phyloP scores from a whole-genome alignment of 1,140 invertebrate genomes.

The Akabosia matsudoensis region DNA sequence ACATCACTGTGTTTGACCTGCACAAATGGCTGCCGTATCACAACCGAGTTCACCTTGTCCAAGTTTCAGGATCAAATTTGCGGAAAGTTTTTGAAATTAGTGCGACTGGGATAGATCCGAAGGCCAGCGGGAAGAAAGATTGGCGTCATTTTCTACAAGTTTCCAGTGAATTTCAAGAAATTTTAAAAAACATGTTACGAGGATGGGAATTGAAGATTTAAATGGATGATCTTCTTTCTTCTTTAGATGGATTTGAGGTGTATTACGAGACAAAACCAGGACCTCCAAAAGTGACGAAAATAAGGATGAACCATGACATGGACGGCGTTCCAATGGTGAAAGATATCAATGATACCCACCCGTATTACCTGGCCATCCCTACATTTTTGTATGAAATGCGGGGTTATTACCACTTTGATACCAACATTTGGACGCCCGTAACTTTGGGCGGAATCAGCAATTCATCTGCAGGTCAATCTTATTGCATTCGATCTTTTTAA shows the following conservation, averaged over 20 bases:
- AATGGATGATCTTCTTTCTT: not conserved
- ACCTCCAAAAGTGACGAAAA: not conserved
- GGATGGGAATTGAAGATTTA: not conserved
- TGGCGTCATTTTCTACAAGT: conserved; percentile 42
- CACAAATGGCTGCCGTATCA: conserved; percentile 39
- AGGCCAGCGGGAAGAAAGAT: not conserved
- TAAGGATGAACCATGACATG: not conserved
- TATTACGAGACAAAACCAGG: conserved; percentile 10
- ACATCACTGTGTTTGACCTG: conserved; percentile 16
- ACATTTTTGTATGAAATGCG: conserved; percentile 27
- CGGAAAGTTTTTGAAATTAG: conserved; percentile 28
- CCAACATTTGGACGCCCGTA: not conserved
- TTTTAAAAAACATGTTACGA: not conserved
- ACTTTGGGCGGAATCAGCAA: not conserved
- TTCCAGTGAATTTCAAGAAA: conserved; percentile 32
- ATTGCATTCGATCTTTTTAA: not conserved
- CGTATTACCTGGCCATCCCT: conserved; percentile 32
- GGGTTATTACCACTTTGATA: conserved; percentile 14
- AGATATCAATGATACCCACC: not conserved
- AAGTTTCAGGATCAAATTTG: conserved; percentile 12
- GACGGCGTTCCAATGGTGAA: not conserved
- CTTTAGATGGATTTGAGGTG: conserved; percentile 33
- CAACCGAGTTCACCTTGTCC: conserved; percentile 28
- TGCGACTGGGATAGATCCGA: conserved; percentile 5
- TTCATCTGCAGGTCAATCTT: not conserved